Evolutionary conservation across 2,113 vertebrate genomes (phyloP).

Genomic region (Danio rerio): GRCz12tu NC_133195.1:15611501-15612000

Average conservation of each 20-base stretch:
- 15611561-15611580: too few relatives aligned
- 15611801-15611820: background rate
- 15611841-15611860: conserved; percentile 17
- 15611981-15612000: conserved; percentile 9
- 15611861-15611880: background rate
- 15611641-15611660: too few relatives aligned
- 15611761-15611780: background rate
- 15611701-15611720: background rate
- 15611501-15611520: too few relatives aligned
- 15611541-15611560: too few relatives aligned
- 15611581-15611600: too few relatives aligned
- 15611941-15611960: background rate
- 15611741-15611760: background rate
- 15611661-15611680: too few relatives aligned
- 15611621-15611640: too few relatives aligned
- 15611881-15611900: background rate
- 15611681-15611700: too few relatives aligned
- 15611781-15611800: background rate
- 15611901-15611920: background rate
- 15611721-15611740: background rate
- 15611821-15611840: background rate
- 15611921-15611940: conserved; percentile 5
- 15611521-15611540: too few relatives aligned
- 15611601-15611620: too few relatives aligned
- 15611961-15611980: conserved; percentile 36